Evolutionary conservation across 2,113 vertebrate genomes (phyloP).

Genomic region (Ariopsis seemanni): DNA sequence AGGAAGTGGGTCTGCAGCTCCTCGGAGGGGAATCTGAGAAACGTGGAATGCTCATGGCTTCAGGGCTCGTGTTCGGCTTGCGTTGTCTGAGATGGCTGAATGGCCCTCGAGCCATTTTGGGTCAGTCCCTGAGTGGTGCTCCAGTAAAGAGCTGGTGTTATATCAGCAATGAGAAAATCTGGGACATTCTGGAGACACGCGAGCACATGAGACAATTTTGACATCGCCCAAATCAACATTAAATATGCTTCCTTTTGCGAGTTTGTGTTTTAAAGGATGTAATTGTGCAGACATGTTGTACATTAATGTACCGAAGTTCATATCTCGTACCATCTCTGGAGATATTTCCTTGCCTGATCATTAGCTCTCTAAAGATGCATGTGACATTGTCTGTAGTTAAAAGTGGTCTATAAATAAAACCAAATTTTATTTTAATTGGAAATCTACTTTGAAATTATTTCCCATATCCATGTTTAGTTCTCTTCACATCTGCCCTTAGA

Average conservation of each 20-base stretch:
- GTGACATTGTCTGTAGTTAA: not conserved
- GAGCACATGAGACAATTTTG: not conserved
- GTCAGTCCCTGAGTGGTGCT: conserved; percentile 55
- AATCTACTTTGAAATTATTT: not conserved
- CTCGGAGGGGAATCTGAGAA: conserved; percentile 24
- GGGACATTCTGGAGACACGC: conserved; percentile 49
- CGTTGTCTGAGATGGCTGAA: conserved; percentile 44
- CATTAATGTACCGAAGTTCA: not conserved
- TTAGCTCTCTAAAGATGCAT: not conserved
- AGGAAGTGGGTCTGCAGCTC: conserved; percentile 20
- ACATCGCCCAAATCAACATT: not conserved
- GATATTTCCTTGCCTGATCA: not conserved
- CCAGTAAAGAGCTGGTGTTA: conserved; percentile 55
- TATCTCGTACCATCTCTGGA: not conserved
- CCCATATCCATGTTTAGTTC: not conserved
- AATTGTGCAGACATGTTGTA: not conserved
- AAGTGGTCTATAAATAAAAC: not conserved
- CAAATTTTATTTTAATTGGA: not conserved
- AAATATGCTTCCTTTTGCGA: not conserved
- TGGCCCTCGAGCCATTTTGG: conserved; percentile 50
- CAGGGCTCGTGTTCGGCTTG: conserved; percentile 16
- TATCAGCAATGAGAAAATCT: conserved; percentile 55
- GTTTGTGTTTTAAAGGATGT: not conserved
- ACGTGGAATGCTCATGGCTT: conserved; percentile 16
- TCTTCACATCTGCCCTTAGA: conserved; percentile 8